phyloP scores from a whole-genome alignment of 2,113 vertebrate species.

The Nesogale talazaci region DNA sequence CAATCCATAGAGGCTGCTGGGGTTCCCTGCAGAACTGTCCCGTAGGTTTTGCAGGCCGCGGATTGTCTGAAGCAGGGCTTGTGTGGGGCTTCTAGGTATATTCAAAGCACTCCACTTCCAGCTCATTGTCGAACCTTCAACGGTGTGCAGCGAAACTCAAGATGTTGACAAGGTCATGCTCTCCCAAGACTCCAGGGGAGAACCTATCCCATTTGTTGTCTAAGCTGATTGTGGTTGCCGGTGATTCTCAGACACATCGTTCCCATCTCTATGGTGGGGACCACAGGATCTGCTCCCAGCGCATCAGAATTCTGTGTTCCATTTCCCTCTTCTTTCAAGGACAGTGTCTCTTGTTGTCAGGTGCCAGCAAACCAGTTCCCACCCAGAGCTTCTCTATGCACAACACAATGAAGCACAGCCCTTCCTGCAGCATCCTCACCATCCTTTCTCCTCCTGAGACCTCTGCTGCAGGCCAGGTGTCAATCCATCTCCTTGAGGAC shows the following conservation, averaged over 20 bases:
- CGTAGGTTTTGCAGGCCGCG: background rate
- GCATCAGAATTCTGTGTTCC: background rate
- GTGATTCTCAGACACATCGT: background rate
- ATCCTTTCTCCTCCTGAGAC: too few relatives aligned
- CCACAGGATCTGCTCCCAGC: background rate
- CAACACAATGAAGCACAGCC: too few relatives aligned
- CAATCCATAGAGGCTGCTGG: too few relatives aligned
- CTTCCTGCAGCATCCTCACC: too few relatives aligned
- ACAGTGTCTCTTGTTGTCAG: too few relatives aligned
- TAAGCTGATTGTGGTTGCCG: background rate
- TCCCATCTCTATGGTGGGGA: background rate
- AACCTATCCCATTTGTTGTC: background rate
- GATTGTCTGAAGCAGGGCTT: background rate
- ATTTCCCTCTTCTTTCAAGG: background rate
- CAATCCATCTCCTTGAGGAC: too few relatives aligned
- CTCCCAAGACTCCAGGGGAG: background rate
- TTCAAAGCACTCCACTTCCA: background rate
- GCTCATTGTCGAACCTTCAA: background rate
- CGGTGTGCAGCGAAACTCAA: background rate
- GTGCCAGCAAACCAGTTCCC: background rate
- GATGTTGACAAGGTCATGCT: background rate
- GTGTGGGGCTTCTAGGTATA: background rate
- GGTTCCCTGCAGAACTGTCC: background rate
- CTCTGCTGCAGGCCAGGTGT: too few relatives aligned
- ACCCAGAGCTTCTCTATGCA: too few relatives aligned